Evolutionary conservation across 2,888 invertebrate genomes (phyloP), one percentile per base, ranked within the genome.

Genomic region (Dioctria linearis): DNA sequence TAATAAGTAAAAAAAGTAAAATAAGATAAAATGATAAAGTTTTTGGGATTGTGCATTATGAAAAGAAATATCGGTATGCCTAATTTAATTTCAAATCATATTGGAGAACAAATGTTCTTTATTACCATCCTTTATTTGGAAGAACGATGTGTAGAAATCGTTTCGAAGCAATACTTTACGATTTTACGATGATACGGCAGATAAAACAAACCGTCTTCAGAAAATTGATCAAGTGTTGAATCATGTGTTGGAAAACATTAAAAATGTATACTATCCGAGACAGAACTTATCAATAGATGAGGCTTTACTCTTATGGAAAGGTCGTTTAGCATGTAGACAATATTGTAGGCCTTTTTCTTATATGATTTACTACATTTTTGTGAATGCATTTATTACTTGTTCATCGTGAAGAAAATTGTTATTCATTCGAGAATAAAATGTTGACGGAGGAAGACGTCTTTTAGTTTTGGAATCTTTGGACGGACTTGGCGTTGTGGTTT

Each of bases 211-310:
- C 13, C 39, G n/a, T 0, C 54, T 73, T 9, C 40, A 57, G 40
- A 54, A 73, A 57, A 73, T 73, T 39, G 42, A 73, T 40, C 39
- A 39, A 9, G 39, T 73, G 3, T 6, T 73, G n/a, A 13, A 73
- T 13, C 73, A 73, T 13, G 9, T 73, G 3, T 11, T 40, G 5
- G 11, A 54, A 6, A 40, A 57, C 9, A 73, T 57, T n/a, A 37
- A 57, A 40, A n/a, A n/a, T 5, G 13, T 73, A 5, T 57, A 71
- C n/a, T 54, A 71, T 71, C 71, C 71, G 11, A 39, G 54, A 5
- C 37, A 73, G 40, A 57, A 54, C 40, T 57, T 73, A 73, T 54
- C 57, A 5, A 54, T 73, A 40, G 73, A 73, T 40, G n/a, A 54
- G 40, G 54, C 54, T 57, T 54, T 73, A 40, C n/a, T 73, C 11